Evolutionary conservation across 2,888 invertebrate species (phyloP).

Genomic region (Eudemis profundana): DNA sequence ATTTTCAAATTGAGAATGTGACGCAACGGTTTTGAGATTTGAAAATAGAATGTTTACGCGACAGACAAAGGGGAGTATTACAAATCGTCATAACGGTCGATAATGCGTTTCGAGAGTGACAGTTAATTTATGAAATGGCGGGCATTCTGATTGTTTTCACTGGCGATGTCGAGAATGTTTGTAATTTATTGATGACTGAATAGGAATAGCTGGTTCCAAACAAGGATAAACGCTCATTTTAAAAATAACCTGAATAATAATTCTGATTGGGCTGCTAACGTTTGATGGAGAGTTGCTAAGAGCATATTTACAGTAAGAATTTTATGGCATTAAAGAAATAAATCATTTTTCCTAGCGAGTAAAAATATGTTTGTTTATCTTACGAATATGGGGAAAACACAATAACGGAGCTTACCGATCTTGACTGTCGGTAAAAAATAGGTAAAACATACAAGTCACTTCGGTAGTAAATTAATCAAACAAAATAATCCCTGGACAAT

Average conservation of each 20-base stretch:
- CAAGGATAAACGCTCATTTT: conserved; percentile 10
- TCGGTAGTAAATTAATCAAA: conserved; percentile 6
- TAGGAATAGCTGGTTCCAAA: conserved; percentile 40
- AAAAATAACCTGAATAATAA: background rate
- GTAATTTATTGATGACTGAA: conserved; percentile 45
- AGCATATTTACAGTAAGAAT: too few species aligned
- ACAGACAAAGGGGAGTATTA: conserved; percentile 57
- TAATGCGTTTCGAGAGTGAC: conserved; percentile 60
- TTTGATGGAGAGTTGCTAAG: too few species aligned
- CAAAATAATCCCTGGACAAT: conserved; percentile 2
- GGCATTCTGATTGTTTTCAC: conserved; percentile 51
- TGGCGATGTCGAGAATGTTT: conserved; percentile 42
- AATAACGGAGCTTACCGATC: too few species aligned
- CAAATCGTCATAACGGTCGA: conserved; percentile 68
- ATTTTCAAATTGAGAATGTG: conserved; percentile 61
- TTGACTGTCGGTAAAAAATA: background rate
- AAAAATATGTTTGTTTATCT: too few species aligned
- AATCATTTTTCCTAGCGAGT: too few species aligned
- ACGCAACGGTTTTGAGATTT: conserved; percentile 53
- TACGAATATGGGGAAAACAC: too few species aligned
- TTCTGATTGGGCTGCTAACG: background rate
- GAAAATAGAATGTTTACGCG: conserved; percentile 52
- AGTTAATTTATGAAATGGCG: conserved; percentile 59
- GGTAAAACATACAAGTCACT: conserved; percentile 5
- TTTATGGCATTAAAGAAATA: too few species aligned